A percentile compares a stretch with the other conserved stretches of the same genome.
Evolutionary conservation across 2,888 invertebrate species (phyloP).

Genomic region (Nebria salina): DNA sequence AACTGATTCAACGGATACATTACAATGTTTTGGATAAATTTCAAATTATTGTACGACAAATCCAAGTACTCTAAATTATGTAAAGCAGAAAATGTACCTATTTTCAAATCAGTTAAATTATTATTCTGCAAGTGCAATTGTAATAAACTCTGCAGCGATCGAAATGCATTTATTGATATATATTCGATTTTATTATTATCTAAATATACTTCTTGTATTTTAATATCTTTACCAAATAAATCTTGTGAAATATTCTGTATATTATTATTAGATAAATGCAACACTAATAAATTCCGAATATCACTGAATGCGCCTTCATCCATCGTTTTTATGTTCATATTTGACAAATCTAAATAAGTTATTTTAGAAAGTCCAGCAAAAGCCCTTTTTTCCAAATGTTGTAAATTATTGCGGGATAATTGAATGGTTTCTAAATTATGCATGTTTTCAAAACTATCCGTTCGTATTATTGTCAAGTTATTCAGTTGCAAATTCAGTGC

Average conservation of each 20-base stretch:
- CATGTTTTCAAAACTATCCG: slow-evolving; percentile 10
- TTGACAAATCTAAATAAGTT: not conserved
- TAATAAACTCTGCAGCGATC: not conserved
- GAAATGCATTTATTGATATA: not conserved
- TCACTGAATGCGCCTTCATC: slow-evolving; percentile 8
- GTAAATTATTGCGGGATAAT: slow-evolving; percentile 6
- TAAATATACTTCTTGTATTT: slow-evolving; percentile 10
- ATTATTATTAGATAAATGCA: not conserved
- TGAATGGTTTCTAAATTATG: not conserved
- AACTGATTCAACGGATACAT: not conserved
- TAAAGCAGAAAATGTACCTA: not conserved
- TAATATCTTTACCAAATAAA: not conserved
- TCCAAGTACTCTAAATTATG: not conserved
- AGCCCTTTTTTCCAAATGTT: not conserved
- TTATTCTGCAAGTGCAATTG: slow-evolving; percentile 10
- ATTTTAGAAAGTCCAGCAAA: slow-evolving; percentile 2
- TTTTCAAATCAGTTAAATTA: not conserved
- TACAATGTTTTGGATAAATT: slow-evolving; percentile 5
- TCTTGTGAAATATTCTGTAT: not conserved
- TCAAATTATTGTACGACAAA: slow-evolving; percentile 18
- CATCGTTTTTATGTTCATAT: slow-evolving; percentile 5
- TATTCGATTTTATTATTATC: not conserved
- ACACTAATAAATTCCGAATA: not conserved
- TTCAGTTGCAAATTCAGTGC: slow-evolving; percentile 10
- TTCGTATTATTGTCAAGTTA: slow-evolving; percentile 10